Base-by-base conservation (phyloP, 2,888 invertebrate species). In the Zaprionus lineosus region DNA sequence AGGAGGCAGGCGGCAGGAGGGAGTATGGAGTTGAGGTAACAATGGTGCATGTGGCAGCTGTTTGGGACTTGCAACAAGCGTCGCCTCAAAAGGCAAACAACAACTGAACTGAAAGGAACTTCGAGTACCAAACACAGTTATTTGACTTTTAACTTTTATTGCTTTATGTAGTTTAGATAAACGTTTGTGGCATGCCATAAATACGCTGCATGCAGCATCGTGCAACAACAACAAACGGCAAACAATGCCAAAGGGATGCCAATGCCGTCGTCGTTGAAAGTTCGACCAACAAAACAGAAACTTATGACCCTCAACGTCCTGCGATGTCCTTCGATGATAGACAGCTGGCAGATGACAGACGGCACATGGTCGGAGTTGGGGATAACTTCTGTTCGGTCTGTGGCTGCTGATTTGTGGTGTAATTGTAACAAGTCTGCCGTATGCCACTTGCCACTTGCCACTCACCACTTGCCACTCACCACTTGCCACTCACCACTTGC, bases 151-250 rank as follows among this genome's bases (percentile, higher is more conserved):
- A 83, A 85, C 81, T 82, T 82, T 82, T 82, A 82, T 82, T 85
- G 76, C 84, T 85, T 84, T 79, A 82, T 79, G 78, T 85, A 65
- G 81, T 82, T 83, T 83, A 85, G 81, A 82, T 85, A 82, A 82
- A 82, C 81, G 81, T 85, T 82, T 85, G 81, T 83, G 85, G 85
- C 71, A 85, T 85, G 62, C 83, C 81, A 77, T 84, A 78, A 78
- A 78, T 78, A 78, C 74, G 82, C 67, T 61, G 67, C 77, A 59
- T 63, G 40, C 55, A 39, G 51, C 46, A 37, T 50, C 24, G 43
- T 36, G 41, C 55, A 64, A 57, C 44, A 44, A 66, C 60, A 50
- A 36, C 26, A 18, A 11, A 43, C 39, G 34, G 18, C 44, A 64
- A 81, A 62, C 53, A 64, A 53, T 51, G 73, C 70, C 64, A 62